Conservation (phyloP, 1,140 invertebrate species). For the Xylocopa sonorina region DNA sequence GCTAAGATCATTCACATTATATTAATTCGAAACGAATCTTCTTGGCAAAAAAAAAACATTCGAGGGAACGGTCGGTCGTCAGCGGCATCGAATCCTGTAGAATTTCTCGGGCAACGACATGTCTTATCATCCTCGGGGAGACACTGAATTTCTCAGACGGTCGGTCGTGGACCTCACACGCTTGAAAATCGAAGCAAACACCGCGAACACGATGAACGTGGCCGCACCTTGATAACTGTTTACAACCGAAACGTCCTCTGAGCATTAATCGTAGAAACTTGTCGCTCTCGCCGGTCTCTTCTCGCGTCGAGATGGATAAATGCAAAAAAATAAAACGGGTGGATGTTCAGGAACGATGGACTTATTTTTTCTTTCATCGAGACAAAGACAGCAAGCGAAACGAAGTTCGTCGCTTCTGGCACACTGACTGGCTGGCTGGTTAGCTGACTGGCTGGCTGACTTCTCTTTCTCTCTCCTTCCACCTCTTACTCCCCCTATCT, state of each 20-base stretch:
- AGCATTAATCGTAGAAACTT: constrained; percentile 33
- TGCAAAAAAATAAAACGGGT: constrained; percentile 18
- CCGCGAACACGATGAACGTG: constrained; percentile 37
- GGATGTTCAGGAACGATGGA: constrained; percentile 30
- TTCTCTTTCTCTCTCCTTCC: constrained; percentile 4
- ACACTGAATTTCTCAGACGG: constrained; percentile 27
- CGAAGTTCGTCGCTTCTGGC: constrained; percentile 65
- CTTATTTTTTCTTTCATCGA: constrained; percentile 20
- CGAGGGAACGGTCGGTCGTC: constrained; percentile 18
- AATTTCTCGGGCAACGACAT: constrained; percentile 33
- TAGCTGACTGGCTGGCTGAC: constrained; percentile 45
- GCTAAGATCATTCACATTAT: constrained; percentile 8
- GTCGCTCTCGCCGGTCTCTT: not conserved
- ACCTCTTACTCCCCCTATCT: constrained; percentile 12
- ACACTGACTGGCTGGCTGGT: constrained; percentile 62
- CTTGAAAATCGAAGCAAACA: constrained; percentile 57
- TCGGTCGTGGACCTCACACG: constrained; percentile 47
- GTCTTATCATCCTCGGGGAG: constrained; percentile 12
- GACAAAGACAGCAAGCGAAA: constrained; percentile 60
- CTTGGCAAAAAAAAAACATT: not conserved
- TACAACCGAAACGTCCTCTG: constrained; percentile 36
- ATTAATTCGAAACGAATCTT: not conserved
- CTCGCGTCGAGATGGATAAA: not conserved
- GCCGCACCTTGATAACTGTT: constrained; percentile 51
- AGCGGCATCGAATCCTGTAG: constrained; percentile 25